A percentile compares a stretch with the other conserved stretches of the same genome.
phyloP scores from a whole-genome alignment of 2,113 vertebrate genomes.

The Glareola pratincola region DNA sequence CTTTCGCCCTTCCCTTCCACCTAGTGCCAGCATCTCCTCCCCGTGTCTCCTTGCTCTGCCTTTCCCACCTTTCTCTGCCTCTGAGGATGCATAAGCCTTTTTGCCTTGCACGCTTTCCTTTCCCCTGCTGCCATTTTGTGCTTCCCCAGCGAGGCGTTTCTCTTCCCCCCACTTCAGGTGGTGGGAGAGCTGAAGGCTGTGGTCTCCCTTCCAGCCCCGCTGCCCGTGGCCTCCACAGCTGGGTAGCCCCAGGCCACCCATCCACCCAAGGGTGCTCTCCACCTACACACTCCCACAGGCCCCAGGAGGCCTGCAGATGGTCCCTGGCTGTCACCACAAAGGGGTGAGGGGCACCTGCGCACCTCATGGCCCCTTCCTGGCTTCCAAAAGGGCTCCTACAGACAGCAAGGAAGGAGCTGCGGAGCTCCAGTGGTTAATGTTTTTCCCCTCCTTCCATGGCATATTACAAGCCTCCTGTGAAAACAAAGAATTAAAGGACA shows the following conservation, averaged over 20 bases:
- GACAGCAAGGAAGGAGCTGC: neutral
- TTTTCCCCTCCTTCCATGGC: neutral
- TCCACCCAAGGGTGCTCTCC: neutral
- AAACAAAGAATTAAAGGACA: neutral
- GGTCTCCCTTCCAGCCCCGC: accelerated
- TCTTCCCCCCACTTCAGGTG: accelerated
- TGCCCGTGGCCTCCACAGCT: neutral
- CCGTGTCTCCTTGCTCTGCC: neutral
- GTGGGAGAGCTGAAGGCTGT: accelerated
- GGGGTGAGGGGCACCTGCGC: accelerated
- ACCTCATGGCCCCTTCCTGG: neutral
- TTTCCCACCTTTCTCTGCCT: neutral
- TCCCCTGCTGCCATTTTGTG: neutral
- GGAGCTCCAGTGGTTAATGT: neutral
- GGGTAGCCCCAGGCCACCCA: neutral
- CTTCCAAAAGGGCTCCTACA: neutral
- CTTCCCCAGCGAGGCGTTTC: neutral
- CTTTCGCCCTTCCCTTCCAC: neutral
- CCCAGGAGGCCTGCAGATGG: accelerated
- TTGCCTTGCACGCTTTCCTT: neutral
- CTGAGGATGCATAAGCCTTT: neutral
- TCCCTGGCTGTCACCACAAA: neutral
- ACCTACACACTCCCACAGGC: accelerated
- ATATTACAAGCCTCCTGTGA: neutral
- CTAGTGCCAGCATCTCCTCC: neutral